Base-by-base conservation (phyloP, 2,113 vertebrate species). In the Labrus mixtus region DNA sequence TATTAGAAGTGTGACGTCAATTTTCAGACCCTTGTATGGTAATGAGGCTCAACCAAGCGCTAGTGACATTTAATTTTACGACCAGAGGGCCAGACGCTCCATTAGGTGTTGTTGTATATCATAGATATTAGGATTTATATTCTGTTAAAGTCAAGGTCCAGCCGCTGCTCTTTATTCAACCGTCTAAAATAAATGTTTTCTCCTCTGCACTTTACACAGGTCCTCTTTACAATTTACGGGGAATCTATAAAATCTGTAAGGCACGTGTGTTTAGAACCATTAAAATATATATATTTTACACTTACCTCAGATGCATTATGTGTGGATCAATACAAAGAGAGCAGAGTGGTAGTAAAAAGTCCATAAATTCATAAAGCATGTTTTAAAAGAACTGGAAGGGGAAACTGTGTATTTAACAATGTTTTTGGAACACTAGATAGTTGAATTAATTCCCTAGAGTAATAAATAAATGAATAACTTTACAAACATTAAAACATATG, bases 11-110 rank as follows among this genome's bases (percentile, higher is more conserved):
- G 17, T 87, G 77, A 84, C 68, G 63, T 87, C 85, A 79, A 2
- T 41, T 22, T 79, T 80, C 41, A n/a, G 66, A 64, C 67, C 13
- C 68, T 69, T 48, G 41, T 81, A 84, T 84, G 72, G 72, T 91
- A 87, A 90, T 89, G 78, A 81, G 70, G 43, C 45, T 77, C 43
- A 25, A 58, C 23, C 41, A 81, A 76, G 82, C 69, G 33, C 73
- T 73, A 45, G 69, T 88, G 88, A 86, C 90, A 91, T 91, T 91
- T 91, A 58, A 68, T 88, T 90, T 91, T 88, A 88, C 73, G 62
- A 66, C 68, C 69, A 76, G 68, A 75, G 77, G 76, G 76, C 64
- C 85, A 83, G 76, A 69, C 68, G 59, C 70, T 89, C 75, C 51
- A 84, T 80, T 90, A 85, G 23, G 59, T 76, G 71, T 65, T 60